These are phyloP conservation scores for Harpagoxenus sublaevis DNA, from an alignment of 2,888 invertebrate genomes.

Conservation along the genomic window DNA sequence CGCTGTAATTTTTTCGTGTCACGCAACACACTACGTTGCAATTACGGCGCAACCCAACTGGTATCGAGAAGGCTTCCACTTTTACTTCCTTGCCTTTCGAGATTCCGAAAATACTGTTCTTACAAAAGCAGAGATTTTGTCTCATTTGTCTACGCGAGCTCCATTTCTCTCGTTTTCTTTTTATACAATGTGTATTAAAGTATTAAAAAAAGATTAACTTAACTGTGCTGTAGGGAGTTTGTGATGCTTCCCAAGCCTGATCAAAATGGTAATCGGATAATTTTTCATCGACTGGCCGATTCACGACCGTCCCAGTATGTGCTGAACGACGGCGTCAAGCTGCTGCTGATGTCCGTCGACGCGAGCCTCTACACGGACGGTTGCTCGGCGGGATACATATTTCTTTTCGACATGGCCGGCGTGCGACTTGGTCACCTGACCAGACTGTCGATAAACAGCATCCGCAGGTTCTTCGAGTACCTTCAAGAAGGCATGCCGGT, in stretches of 20 bases:
- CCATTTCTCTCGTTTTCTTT: neutral
- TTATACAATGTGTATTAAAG: neutral
- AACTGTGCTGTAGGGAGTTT: conserved; percentile 87
- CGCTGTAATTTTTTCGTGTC: conserved; percentile 50
- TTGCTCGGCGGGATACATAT: conserved; percentile 89
- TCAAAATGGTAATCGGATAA: conserved; percentile 88
- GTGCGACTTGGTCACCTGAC: conserved; percentile 89
- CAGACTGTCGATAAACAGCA: conserved; percentile 87
- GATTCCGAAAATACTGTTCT: neutral
- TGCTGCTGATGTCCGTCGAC: conserved; percentile 89
- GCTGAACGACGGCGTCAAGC: conserved; percentile 88
- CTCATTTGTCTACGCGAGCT: neutral
- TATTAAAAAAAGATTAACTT: neutral
- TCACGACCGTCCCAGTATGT: conserved; percentile 88
- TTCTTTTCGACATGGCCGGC: conserved; percentile 90
- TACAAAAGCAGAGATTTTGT: neutral
- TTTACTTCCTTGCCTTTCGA: neutral
- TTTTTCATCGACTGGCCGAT: conserved; percentile 89
- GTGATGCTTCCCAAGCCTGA: conserved; percentile 88
- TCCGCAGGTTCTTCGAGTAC: conserved; percentile 90
- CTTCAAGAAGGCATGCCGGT: conserved; percentile 91
- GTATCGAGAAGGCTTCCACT: neutral
- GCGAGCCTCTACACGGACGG: conserved; percentile 88
- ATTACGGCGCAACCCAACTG: neutral
- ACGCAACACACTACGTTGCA: no score